Conservation (phyloP, 2,888 invertebrate genomes). For the Imbricaverruca yamaguchii region DNA sequence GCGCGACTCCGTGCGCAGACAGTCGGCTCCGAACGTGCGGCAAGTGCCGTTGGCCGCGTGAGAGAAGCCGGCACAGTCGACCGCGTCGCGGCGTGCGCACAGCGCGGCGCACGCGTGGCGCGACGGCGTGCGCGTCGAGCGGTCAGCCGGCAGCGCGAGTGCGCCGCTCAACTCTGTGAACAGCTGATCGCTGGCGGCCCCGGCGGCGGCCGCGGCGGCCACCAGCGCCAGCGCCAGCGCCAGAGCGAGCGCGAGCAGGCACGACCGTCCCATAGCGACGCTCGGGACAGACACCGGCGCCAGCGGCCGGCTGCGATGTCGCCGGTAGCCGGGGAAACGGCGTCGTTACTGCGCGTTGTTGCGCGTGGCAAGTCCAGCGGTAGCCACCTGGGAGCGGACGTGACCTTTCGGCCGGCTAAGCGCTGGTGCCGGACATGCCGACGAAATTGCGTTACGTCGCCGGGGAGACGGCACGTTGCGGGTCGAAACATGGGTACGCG, state of each 20-base stretch:
- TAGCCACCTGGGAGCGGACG: no score
- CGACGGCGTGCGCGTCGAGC: not conserved
- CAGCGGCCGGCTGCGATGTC: no score
- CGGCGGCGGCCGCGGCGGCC: not conserved
- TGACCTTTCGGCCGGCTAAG: no score
- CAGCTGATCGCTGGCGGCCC: not conserved
- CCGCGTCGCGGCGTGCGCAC: not conserved
- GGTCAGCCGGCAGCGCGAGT: not conserved
- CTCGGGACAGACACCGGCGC: no score
- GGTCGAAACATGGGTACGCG: no score
- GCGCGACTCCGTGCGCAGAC: not conserved
- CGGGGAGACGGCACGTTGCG: no score
- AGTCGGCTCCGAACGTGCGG: not conserved
- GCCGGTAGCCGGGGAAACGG: no score
- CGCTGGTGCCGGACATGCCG: no score
- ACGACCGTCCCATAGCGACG: no score
- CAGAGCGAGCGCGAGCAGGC: conserved; percentile 32
- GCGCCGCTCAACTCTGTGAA: not conserved
- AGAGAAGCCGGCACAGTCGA: not conserved
- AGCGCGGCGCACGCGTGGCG: not conserved
- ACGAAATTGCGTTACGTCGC: no score
- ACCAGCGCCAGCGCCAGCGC: not conserved
- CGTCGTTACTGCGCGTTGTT: no score
- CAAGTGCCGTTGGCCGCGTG: not conserved
- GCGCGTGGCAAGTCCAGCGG: no score